Conservation (phyloP, 2,797 vertebrate species). For the Eulemur mongoz region DNA sequence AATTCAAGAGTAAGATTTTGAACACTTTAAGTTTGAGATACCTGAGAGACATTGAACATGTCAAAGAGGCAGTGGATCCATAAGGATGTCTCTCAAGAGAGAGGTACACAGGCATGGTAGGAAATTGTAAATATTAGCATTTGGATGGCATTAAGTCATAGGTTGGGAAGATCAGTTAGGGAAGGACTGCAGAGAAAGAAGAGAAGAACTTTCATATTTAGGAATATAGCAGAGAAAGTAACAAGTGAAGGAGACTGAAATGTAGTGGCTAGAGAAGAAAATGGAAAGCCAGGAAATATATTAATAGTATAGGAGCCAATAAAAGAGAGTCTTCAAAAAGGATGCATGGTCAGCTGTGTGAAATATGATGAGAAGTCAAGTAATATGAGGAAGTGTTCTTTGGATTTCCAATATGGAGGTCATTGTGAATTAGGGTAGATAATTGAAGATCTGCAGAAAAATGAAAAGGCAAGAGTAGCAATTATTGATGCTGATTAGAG, state of each 20-base stretch:
- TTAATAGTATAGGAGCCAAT: not conserved
- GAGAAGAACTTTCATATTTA: not conserved
- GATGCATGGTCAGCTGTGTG: not conserved
- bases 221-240: not conserved
- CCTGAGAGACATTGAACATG: not conserved
- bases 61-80: too few species aligned
- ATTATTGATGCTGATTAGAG: not conserved
- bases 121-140: not conserved
- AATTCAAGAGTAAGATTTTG: not conserved
- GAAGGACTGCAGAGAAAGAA: not conserved
- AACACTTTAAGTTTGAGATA: not conserved
- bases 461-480: not conserved
- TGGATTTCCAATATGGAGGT: not conserved
- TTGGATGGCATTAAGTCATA: not conserved
- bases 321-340: not conserved
- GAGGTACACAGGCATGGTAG: fast-evolving
- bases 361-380: not conserved
- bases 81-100: not conserved
- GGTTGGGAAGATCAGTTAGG: not conserved
- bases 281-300: not conserved
- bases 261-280: not conserved
- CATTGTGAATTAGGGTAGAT: not conserved
- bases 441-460: not conserved
- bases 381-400: not conserved
- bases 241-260: not conserved